Evolutionary conservation across 1,140 invertebrate species (phyloP), one percentile per base, ranked within the genome.

Genomic region (Arion vulgaris): DNA sequence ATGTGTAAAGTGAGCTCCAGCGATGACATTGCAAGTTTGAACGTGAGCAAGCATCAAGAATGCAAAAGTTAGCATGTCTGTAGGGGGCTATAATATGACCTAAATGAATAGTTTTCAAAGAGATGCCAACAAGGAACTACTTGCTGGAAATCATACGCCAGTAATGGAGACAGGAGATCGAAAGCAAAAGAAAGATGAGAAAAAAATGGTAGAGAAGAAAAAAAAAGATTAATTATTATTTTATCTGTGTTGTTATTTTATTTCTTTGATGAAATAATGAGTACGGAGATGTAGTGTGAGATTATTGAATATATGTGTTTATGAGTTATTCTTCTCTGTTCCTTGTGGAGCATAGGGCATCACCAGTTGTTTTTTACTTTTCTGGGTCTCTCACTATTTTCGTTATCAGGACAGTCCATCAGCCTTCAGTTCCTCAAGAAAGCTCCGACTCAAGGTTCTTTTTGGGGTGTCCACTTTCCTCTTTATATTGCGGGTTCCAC

Each of bases 1-100:
- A 26, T 17, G 32, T 32, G 38, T 49, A 66, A 78, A 78, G 76
- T 66, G 76, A 78, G 71, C 34, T 1, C 34, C 26, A 41, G 76
- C 76, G 36, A 36, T 68, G 76, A 23, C 57, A 78, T 57, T 66
- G 53, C 32, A 28, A 66, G 57, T 19, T 78, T 49, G 74, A 53
- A 49, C 62, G 76, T 78, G 76, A 78, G 38, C 73, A 19, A 23
- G 73, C 73, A 75, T 75, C 13, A 39, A 45, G 45, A 75, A 72
- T 45, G 15, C 36, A 72, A 39, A 72, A 72, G 36, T 72, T 39
- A 32, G 41, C 36, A 41, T 45, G 41, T 72, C 71, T 72, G 36
- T 28, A 72, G 71, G 62, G 62, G 62, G 62, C 62, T 66, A 72
- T 41, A 26, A 72, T 39, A 45, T 39, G 36, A 39, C 1, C 2